These are phyloP conservation scores for Leucophenga varia DNA, from an alignment of 1,140 invertebrate species.

Conservation along the genomic window DNA sequence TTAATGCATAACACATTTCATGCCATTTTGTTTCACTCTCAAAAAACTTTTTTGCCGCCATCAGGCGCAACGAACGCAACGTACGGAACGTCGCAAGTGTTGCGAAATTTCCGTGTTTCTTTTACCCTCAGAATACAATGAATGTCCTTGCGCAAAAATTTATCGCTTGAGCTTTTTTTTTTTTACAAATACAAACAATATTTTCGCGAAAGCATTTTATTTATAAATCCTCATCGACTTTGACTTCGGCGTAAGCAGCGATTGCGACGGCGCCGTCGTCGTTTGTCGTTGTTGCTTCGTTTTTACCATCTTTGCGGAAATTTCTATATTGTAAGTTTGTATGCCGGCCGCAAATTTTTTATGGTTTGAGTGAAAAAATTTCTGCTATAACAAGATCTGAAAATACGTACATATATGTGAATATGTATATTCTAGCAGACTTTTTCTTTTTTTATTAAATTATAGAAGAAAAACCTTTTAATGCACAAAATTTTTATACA, in stretches of 20 bases:
- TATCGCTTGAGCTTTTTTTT: constrained; percentile 44
- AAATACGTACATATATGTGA: too few species aligned
- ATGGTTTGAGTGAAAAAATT: constrained; percentile 24
- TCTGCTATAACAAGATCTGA: too few species aligned
- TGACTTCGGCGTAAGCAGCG: neutral
- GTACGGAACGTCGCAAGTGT: too few species aligned
- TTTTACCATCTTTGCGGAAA: constrained; percentile 12
- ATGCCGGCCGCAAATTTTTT: constrained; percentile 36
- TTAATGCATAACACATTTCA: neutral
- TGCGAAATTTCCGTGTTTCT: constrained; percentile 41
- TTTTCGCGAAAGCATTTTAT: neutral
- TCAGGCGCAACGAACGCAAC: too few species aligned
- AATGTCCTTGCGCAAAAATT: constrained; percentile 50
- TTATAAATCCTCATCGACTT: constrained; percentile 2
- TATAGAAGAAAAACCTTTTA: too few species aligned
- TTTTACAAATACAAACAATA: too few species aligned
- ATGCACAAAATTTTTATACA: too few species aligned
- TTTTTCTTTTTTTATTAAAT: too few species aligned
- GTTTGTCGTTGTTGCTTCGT: too few species aligned
- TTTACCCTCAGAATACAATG: constrained; percentile 15
- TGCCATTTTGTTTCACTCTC: constrained; percentile 33
- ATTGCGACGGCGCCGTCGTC: too few species aligned
- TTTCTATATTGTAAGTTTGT: constrained; percentile 27
- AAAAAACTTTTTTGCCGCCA: too few species aligned
- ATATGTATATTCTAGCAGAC: too few species aligned